Evolutionary conservation across 1,140 invertebrate species (phyloP), one percentile per base, ranked within the genome.

Genomic region (Aphaenogaster ashmeadi): DNA sequence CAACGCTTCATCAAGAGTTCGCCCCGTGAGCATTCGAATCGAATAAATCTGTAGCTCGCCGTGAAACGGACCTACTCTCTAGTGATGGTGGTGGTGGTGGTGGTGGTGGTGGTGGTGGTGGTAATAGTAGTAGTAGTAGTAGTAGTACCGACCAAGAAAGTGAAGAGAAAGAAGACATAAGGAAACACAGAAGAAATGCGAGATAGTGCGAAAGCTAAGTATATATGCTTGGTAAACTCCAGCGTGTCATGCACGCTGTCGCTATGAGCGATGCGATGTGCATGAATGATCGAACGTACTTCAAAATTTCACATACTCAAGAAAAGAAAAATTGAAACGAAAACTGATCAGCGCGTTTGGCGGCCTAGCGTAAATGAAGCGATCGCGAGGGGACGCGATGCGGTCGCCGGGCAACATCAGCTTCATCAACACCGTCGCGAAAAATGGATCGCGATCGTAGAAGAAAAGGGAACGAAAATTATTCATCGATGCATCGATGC

Each of bases 21-120:
- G 71, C 18, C 18, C 5, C 9, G 47, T 54, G 56, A 18, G 21
- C 66, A 33, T 50, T 56, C 15, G 27, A 62, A 36, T 50, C 44
- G 69, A 60, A 75, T 21, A 44, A 33, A 84, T 3, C 13, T 38
- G 41, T 75, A 60, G 52, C 18, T 84, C 21, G 80, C 52, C 69
- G 80, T 75, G 80, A 74, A 84, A 84, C 69, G 80, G 80, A 60
- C 80, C 80, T 84, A 84, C 11, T 60, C n/a, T 84, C 38, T 52
- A 81, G 38, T 80, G 77, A 13, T 33, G 41, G n/a, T 38, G 11
- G 50, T 50, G 36, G 13, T 21, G 52, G 38, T 52, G 60, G 5
- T 54, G 38, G n/a, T 67, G 50, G 3, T 79, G 36, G 15, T 79
- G n/a, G 38, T 18, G 1, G 21, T 56, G 21, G 47, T 44, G 8